These are phyloP conservation scores for Limulus polyphemus DNA, from an alignment of 2,888 invertebrate genomes.

Conservation along the genomic window DNA sequence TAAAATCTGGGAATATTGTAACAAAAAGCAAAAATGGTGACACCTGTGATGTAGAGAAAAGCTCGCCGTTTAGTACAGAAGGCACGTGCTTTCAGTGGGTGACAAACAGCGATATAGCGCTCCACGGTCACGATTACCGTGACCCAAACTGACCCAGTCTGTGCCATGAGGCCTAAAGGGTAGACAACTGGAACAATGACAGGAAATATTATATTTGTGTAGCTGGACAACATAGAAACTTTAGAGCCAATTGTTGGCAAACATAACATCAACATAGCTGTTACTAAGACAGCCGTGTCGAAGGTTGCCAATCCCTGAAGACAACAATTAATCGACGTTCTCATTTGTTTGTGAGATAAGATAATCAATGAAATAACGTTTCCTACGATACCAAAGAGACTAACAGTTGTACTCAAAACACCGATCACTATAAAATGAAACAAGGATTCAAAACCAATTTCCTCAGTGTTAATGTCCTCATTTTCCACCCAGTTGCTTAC, in stretches of 20 bases:
- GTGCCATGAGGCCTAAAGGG: slow-evolving; percentile 63
- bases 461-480: too few relatives aligned
- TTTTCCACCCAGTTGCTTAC: too few relatives aligned
- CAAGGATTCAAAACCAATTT: too few relatives aligned
- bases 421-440: too few relatives aligned
- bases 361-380: slow-evolving; percentile 18
- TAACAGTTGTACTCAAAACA: too few relatives aligned
- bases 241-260: slow-evolving; percentile 43
- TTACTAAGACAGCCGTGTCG: slow-evolving; percentile 58
- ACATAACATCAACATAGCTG: slow-evolving; percentile 71
- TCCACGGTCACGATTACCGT: slow-evolving; percentile 57
- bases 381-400: slow-evolving; percentile 8
- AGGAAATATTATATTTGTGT: slow-evolving; percentile 54
- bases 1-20: slow-evolving; percentile 66
- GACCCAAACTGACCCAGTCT: slow-evolving; percentile 87
- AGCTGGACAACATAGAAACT: slow-evolving; percentile 41
- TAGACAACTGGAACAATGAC: slow-evolving; percentile 67
- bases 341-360: slow-evolving; percentile 15
- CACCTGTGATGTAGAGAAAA: slow-evolving; percentile 66
- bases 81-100: slow-evolving; percentile 69
- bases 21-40: slow-evolving; percentile 62
- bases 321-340: slow-evolving; percentile 19
- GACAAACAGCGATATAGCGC: slow-evolving; percentile 67
- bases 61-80: slow-evolving; percentile 81
- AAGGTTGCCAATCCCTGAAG: slow-evolving; percentile 58